Conservation (phyloP, 1,140 invertebrate species). For the Armadillidium nasatum region DNA sequence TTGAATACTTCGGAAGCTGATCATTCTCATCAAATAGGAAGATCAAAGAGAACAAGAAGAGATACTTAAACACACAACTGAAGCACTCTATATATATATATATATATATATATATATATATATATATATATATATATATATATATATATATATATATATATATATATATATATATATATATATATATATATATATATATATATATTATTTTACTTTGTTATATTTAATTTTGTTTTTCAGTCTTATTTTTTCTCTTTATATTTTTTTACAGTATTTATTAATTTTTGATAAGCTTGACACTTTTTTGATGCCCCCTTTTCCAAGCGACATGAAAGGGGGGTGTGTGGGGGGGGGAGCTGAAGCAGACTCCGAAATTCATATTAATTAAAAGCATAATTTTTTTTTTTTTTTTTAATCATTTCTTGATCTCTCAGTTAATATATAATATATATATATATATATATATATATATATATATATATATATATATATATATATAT, state of each 20-base stretch:
- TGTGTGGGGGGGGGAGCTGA: no score
- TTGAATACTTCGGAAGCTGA: not conserved
- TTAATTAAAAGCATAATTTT: no score
- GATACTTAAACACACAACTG: not conserved
- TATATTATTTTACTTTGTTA: not conserved
- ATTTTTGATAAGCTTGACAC: no score
- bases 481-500: conserved; percentile 16
- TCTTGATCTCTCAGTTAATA: not conserved
- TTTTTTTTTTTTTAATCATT: no score
- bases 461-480: conserved; percentile 20
- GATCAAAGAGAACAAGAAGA: not conserved
- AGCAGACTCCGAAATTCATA: no score
- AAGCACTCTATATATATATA: conserved; percentile 5
- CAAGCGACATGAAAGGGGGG: no score
- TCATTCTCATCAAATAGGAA: not conserved
- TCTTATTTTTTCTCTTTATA: no score
- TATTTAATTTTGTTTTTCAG: not conserved
- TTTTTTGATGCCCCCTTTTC: no score
- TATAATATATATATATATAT: conserved; percentile 20
- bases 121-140: conserved; percentile 21
- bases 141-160: conserved; percentile 17
- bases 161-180: conserved; percentile 18
- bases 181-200: conserved; percentile 9
- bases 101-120: conserved; percentile 17
- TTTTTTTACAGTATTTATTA: no score